Conservation (phyloP, 2,888 invertebrate species). For the Synergus umbraculus region DNA sequence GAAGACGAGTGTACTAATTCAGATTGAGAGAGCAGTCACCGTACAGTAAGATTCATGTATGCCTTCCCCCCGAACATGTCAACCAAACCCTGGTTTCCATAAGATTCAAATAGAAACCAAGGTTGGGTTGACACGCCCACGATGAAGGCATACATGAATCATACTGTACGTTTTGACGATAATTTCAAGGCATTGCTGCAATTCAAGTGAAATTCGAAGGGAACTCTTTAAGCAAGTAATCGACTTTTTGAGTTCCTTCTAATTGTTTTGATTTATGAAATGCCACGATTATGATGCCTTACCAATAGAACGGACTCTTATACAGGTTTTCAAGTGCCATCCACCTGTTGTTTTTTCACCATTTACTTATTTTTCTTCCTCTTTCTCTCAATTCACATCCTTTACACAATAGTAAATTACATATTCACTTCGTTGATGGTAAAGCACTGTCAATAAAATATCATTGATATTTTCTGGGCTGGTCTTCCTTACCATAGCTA, state of each 20-base stretch:
- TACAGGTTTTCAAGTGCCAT: not conserved
- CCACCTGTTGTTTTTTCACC: not conserved
- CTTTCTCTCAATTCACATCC: slow-evolving; percentile 6
- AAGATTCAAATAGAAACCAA: too few species aligned
- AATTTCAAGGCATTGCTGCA: too few species aligned
- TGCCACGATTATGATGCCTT: not conserved
- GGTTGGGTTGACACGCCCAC: too few species aligned
- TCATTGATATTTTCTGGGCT: slow-evolving; percentile 68
- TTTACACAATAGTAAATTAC: slow-evolving; percentile 58
- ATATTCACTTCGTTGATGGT: slow-evolving; percentile 62
- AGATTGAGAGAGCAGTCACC: too few species aligned
- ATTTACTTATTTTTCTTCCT: slow-evolving; percentile 35
- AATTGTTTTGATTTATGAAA: not conserved
- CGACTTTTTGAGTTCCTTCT: not conserved
- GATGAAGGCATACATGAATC: too few species aligned
- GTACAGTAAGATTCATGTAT: too few species aligned
- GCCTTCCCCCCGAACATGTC: too few species aligned
- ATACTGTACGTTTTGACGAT: too few species aligned
- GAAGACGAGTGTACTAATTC: too few species aligned
- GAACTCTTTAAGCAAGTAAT: too few species aligned
- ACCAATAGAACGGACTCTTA: not conserved
- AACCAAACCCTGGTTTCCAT: too few species aligned
- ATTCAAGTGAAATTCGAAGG: too few species aligned
- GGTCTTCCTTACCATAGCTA: slow-evolving; percentile 57
- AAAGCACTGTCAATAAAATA: slow-evolving; percentile 68